Evolutionary conservation across 2,888 invertebrate species (phyloP).

Genomic region (Clivina fossor): DNA sequence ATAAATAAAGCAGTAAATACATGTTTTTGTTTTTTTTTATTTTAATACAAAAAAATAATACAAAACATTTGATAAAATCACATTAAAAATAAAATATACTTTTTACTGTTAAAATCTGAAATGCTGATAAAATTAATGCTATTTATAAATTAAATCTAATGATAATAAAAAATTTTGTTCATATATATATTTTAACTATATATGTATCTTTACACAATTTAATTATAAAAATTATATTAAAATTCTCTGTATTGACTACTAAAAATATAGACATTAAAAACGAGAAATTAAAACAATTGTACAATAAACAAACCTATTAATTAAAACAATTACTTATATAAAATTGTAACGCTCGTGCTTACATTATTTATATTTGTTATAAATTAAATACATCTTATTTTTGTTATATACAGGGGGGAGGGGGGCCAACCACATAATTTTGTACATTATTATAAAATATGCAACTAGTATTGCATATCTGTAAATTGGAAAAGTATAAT

Average conservation of each 20-base stretch:
- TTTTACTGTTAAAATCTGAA: slow-evolving; percentile 12
- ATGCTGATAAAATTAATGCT: slow-evolving; percentile 23
- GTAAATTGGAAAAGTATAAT: too few species aligned
- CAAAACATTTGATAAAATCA: slow-evolving; percentile 25
- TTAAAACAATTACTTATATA: slow-evolving; percentile 27
- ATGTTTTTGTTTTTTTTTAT: slow-evolving; percentile 8
- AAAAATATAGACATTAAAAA: slow-evolving; percentile 11
- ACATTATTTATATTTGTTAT: slow-evolving; percentile 15
- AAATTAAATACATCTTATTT: too few species aligned
- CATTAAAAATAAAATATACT: slow-evolving; percentile 20
- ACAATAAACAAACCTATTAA: slow-evolving; percentile 17
- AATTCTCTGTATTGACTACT: slow-evolving; percentile 21
- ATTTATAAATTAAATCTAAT: slow-evolving; percentile 27
- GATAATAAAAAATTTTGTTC: slow-evolving; percentile 16
- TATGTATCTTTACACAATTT: slow-evolving; percentile 6
- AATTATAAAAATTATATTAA: slow-evolving; percentile 8
- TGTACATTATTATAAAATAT: too few species aligned
- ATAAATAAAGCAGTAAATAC: too few species aligned
- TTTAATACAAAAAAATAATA: slow-evolving; percentile 28
- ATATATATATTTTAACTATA: slow-evolving; percentile 16
- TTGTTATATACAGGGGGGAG: too few species aligned
- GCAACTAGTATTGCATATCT: too few species aligned
- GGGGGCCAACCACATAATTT: too few species aligned
- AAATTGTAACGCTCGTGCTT: slow-evolving; percentile 27
- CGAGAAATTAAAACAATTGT: slow-evolving; percentile 16